Conservation (phyloP, 2,113 vertebrate genomes). For the Eulemur macaco region DNA sequence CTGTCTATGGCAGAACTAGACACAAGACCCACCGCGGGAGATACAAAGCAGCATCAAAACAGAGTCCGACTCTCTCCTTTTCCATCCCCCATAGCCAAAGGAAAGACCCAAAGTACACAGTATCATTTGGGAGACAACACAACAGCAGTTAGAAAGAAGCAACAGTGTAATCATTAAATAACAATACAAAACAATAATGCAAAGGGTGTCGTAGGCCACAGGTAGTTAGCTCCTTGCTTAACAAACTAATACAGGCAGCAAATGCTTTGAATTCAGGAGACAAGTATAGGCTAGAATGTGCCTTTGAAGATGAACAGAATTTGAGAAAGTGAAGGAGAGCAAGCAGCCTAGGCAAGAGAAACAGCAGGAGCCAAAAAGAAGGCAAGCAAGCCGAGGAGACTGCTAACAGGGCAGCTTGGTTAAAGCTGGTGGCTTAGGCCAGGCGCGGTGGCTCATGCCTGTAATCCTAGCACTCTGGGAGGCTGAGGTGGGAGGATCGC, state of each 20-base stretch:
- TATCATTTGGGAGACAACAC: neutral
- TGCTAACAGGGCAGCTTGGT: fast-evolving
- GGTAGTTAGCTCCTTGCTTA: neutral
- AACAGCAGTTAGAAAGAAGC: neutral
- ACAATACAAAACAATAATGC: neutral
- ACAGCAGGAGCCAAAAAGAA: neutral
- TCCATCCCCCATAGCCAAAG: neutral
- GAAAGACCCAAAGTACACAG: neutral
- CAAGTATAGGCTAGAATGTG: fast-evolving
- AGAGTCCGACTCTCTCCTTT: neutral
- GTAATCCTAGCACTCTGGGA: no score
- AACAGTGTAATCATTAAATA: neutral
- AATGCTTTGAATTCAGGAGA: neutral
- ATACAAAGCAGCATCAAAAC: neutral
- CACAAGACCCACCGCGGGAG: neutral
- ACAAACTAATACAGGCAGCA: neutral
- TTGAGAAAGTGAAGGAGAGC: neutral
- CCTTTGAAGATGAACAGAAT: neutral
- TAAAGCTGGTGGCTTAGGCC: no score
- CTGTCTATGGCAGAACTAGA: neutral
- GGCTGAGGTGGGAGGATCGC: no score
- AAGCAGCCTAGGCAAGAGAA: neutral
- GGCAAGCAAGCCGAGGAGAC: neutral
- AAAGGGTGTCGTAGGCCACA: neutral
- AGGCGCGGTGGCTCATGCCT: no score